Evolutionary conservation across 2,797 vertebrate genomes (phyloP).

Genomic region (Podargus strigoides): DNA sequence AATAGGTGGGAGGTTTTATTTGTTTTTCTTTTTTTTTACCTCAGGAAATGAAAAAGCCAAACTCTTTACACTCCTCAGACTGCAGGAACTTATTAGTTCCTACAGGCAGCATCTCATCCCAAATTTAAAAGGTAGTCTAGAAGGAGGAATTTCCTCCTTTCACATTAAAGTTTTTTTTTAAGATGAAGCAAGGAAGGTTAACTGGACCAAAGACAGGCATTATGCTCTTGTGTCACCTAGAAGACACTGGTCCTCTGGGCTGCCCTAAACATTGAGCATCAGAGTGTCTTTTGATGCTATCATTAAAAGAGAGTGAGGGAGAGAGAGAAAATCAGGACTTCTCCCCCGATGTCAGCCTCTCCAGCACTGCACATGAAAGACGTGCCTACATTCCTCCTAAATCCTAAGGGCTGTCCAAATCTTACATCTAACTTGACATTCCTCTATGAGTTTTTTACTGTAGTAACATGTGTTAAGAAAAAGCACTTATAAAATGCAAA

Average conservation of each 20-base stretch:
- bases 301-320: background rate
- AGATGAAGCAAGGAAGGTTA: background rate
- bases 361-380: background rate
- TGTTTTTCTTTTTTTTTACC: background rate
- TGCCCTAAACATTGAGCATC: background rate
- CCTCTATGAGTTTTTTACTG: background rate
- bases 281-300: background rate
- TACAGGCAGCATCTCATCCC: background rate
- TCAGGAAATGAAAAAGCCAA: background rate
- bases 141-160: background rate
- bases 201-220: background rate
- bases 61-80: background rate
- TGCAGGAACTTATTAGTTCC: background rate
- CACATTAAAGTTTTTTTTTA: background rate
- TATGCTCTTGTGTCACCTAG: background rate
- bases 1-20: no score
- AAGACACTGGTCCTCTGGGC: background rate
- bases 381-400: background rate
- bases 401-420: background rate
- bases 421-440: background rate
- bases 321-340: background rate
- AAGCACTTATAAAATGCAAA: background rate
- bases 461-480: background rate
- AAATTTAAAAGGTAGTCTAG: background rate
- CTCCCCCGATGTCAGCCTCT: background rate